Base-by-base conservation (phyloP, 2,113 vertebrate species). In the Myiopsitta monachus region DNA sequence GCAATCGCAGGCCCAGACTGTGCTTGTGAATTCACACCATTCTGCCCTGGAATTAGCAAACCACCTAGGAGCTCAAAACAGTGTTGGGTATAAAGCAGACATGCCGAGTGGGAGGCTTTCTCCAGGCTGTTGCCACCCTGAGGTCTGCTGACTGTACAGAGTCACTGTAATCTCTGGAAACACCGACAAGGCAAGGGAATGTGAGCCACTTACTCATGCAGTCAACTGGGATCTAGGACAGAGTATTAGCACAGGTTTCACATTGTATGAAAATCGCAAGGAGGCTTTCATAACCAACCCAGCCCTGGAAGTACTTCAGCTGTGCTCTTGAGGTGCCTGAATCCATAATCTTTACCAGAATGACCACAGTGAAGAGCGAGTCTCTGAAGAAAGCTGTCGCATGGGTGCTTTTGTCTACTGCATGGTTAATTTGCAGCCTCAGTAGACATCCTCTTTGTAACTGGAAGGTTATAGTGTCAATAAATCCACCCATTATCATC, bases 301-400 rank as follows among this genome's bases (percentile, higher is more conserved):
- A 82, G 59, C 39, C 72, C 59, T 86, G 85, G 36, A 78, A 83
- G 36, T 44, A 61, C 18, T 88, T 95, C 67, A 70, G 22, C 68
- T 74, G 10, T 90, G 41, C n/a, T 94, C 27, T 51, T 52, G 44
- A 90, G 75, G 41, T 74, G 59, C 86, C 86, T 66, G 73, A 69
- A 85, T 80, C 59, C 83, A 86, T 83, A 52, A 44, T 23, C 63
- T 80, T 66, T 69, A 62, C 31, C 70, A 90, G 63, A 66, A 93
- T 68, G 79, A 57, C 49, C 63, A 69, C 49, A 80, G 39, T 14
- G 33, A 75, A 77, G 39, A 76, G 18, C 3, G 3, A 49, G n/a
- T 38, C 38, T 90, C 68, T 77, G 72, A 76, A 88, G 49, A 66
- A 86, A 67, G 31, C 49, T 69, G 1, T 66, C 41, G 31, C 33